Evolutionary conservation across 2,888 invertebrate genomes (phyloP), one percentile per base, ranked within the genome.

Genomic region (Automeris io): DNA sequence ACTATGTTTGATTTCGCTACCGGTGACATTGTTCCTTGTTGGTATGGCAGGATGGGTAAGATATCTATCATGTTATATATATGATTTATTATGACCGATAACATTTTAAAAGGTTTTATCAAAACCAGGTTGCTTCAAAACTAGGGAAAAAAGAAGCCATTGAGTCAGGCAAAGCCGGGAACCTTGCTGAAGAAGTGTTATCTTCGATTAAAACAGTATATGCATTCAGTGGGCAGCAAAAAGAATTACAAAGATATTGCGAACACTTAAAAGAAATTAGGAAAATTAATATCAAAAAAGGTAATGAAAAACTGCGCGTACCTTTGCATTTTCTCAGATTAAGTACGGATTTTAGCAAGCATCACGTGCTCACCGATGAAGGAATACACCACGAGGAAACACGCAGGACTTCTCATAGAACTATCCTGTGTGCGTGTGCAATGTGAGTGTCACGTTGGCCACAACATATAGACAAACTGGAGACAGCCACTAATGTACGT

Each of bases 121-220:
- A 26, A 2, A 25, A 13, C 12, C 26, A 91, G 90, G 74, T 92
- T 23, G 90, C 91, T 7, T 86, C 91, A 5, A 89, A 71, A 45
- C 64, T 92, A 25, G 89, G 92, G 0, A 90, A 90, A 57, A 87
- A 90, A 61, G 93, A 93, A 73, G 80, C 92, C 0, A 82, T 88
- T 42, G 91, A 91, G 0, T 95, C 95, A 54, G 94, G 93, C 0
- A 89, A 90, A 39, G 94, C 95, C 1, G 93, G 93, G 2, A 75
- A 90, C 0, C 90, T 95, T 12, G 94, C 95, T 1, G 93, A 94
- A 63, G 94, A 95, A 70, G 93, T 92, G 0, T 61, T 95, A 1
- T 89, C 91, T 9, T 88, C 92, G 0, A 87, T 94, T 22, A 85
- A 93, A 16, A 95, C 95, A 0, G 94, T 95, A 0, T 89, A 92